Conservation (phyloP, 37 sponge, comb jelly and placozoan genomes). For the Halichondria panicea region DNA sequence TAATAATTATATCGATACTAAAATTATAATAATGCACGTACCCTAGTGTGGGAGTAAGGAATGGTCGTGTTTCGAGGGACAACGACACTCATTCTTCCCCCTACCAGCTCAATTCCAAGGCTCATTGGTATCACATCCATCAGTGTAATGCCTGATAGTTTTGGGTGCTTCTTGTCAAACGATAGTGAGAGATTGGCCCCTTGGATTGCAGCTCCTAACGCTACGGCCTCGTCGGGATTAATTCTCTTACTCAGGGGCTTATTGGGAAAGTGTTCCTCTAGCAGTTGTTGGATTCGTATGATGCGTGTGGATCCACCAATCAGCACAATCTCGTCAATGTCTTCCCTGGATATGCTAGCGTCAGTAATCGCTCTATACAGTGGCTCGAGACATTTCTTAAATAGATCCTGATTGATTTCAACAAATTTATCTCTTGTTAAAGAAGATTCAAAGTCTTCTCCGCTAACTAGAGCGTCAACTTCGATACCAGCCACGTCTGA, state of each 20-base stretch:
- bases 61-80: slow-evolving; percentile 90
- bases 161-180: slow-evolving; percentile 59
- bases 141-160: slow-evolving; percentile 74
- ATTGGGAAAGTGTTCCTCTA: slow-evolving; percentile 66
- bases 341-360: slow-evolving; percentile 57
- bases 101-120: slow-evolving; percentile 86
- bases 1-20: too few species aligned
- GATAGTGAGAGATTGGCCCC: slow-evolving; percentile 79
- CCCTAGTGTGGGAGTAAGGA: slow-evolving; percentile 80
- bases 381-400: slow-evolving; percentile 73
- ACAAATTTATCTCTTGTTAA: slow-evolving; percentile 85
- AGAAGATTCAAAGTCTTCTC: slow-evolving; percentile 86
- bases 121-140: slow-evolving; percentile 93
- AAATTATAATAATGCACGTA: too few species aligned
- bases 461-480: slow-evolving; percentile 83
- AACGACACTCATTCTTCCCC: slow-evolving; percentile 83
- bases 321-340: slow-evolving; percentile 80
- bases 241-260: slow-evolving; percentile 82
- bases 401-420: slow-evolving; percentile 58
- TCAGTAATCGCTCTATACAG: slow-evolving; percentile 70
- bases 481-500: slow-evolving; percentile 74
- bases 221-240: slow-evolving; percentile 96
- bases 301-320: slow-evolving; percentile 93
- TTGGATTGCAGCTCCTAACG: slow-evolving; percentile 94
- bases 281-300: slow-evolving; percentile 61